These are phyloP conservation scores for Thymelicus sylvestris DNA, from an alignment of 2,888 invertebrate species.

Conservation along the genomic window DNA sequence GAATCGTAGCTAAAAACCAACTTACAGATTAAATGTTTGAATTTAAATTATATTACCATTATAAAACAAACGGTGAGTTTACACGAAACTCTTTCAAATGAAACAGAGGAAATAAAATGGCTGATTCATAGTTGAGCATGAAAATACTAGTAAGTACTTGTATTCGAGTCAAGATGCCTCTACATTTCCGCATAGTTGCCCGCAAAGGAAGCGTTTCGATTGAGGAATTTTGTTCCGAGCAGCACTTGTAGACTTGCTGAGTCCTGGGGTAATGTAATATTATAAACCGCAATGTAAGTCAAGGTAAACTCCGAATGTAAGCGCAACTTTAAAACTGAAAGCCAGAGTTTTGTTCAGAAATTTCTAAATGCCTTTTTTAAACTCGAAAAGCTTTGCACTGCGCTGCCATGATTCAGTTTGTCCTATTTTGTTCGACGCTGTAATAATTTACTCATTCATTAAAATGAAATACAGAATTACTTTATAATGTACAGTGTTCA, in stretches of 20 bases:
- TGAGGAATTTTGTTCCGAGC: constrained; percentile 61
- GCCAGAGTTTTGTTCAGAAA: constrained; percentile 34
- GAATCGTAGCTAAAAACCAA: constrained; percentile 24
- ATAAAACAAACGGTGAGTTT: constrained; percentile 51
- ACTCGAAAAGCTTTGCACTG: constrained; percentile 34
- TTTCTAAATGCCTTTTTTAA: constrained; percentile 38
- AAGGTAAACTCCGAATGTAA: constrained; percentile 36
- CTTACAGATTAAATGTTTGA: constrained; percentile 39
- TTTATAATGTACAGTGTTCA: constrained; percentile 33
- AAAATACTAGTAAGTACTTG: constrained; percentile 59
- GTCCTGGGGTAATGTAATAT: constrained; percentile 42
- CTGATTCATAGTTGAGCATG: constrained; percentile 56
- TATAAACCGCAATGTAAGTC: constrained; percentile 37
- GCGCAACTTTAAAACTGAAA: constrained; percentile 30
- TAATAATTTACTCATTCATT: constrained; percentile 38
- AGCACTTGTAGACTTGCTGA: constrained; percentile 53
- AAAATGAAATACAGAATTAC: constrained; percentile 37
- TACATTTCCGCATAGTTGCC: constrained; percentile 62
- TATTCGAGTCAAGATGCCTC: constrained; percentile 68
- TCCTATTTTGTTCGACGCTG: constrained; percentile 37
- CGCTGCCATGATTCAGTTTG: constrained; percentile 34
- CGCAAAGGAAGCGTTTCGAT: constrained; percentile 64
- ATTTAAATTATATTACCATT: constrained; percentile 45
- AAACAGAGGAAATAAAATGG: constrained; percentile 55
- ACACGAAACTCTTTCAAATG: constrained; percentile 51